These are phyloP conservation scores for Pristionchus japonicus DNA, from an alignment of 2,888 invertebrate species.

Conservation along the genomic window DNA sequence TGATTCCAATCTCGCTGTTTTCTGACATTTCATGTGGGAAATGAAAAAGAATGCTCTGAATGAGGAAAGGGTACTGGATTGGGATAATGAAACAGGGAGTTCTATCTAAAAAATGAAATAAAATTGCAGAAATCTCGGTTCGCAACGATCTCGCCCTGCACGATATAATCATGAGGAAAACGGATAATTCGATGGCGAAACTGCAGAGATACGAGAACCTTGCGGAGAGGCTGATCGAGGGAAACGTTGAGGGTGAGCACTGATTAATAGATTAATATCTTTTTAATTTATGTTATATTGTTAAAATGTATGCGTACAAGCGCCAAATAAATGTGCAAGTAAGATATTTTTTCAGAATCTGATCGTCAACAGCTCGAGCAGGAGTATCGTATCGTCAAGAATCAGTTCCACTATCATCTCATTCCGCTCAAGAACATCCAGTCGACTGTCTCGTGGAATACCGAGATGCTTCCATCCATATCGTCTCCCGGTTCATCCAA, in stretches of 20 bases:
- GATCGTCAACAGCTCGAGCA: slow-evolving; percentile 67
- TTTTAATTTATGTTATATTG: background rate
- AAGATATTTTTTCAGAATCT: slow-evolving; percentile 52
- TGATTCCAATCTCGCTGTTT: background rate
- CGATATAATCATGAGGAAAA: slow-evolving; percentile 65
- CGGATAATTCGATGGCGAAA: slow-evolving; percentile 70
- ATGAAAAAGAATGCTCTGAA: too few species aligned
- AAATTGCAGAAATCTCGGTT: slow-evolving; percentile 70
- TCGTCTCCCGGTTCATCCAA: slow-evolving; percentile 24
- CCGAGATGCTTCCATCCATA: slow-evolving; percentile 65
- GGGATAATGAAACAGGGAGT: too few species aligned
- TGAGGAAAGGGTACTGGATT: too few species aligned
- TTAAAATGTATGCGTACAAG: too few species aligned
- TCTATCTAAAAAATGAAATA: too few species aligned
- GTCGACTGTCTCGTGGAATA: slow-evolving; percentile 70
- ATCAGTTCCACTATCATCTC: slow-evolving; percentile 72
- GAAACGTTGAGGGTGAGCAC: slow-evolving; percentile 59
- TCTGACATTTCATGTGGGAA: background rate
- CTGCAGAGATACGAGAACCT: slow-evolving; percentile 70
- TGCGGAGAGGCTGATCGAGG: slow-evolving; percentile 71
- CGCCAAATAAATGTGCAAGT: too few species aligned
- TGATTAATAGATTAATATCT: background rate
- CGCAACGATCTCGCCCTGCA: slow-evolving; percentile 70
- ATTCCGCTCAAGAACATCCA: slow-evolving; percentile 69
- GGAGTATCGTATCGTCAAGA: slow-evolving; percentile 72